Conservation (phyloP, 2,113 vertebrate genomes). For the Donacobius atricapilla region DNA sequence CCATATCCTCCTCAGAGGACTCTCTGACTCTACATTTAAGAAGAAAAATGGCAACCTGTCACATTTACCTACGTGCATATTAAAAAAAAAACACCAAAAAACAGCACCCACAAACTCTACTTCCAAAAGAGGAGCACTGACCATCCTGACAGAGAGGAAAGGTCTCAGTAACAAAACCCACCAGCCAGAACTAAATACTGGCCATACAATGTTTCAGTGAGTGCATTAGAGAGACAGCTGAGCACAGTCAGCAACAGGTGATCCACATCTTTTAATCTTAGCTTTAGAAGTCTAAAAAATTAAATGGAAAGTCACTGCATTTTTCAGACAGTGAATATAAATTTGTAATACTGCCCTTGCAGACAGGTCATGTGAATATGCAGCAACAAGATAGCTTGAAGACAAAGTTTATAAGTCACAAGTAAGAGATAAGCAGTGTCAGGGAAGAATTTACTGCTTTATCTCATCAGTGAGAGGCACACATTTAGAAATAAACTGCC, state of each 20-base stretch:
- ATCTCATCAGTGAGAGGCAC: background rate
- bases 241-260: background rate
- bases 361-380: background rate
- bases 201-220: background rate
- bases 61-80: background rate
- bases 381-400: background rate
- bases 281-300: background rate
- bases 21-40: background rate
- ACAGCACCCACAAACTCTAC: background rate
- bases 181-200: background rate
- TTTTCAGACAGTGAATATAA: background rate
- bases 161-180: background rate
- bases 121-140: background rate
- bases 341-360: background rate
- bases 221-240: background rate
- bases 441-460: background rate
- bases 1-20: background rate
- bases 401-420: background rate
- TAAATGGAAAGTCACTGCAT: background rate
- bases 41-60: background rate
- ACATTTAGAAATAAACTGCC: background rate
- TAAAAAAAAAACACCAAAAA: rapidly evolving
- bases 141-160: background rate
- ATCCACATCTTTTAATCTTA: background rate
- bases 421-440: background rate